These are phyloP conservation scores for Passerculus sandwichensis DNA, from an alignment of 2,797 vertebrate species.

Conservation along the genomic window DNA sequence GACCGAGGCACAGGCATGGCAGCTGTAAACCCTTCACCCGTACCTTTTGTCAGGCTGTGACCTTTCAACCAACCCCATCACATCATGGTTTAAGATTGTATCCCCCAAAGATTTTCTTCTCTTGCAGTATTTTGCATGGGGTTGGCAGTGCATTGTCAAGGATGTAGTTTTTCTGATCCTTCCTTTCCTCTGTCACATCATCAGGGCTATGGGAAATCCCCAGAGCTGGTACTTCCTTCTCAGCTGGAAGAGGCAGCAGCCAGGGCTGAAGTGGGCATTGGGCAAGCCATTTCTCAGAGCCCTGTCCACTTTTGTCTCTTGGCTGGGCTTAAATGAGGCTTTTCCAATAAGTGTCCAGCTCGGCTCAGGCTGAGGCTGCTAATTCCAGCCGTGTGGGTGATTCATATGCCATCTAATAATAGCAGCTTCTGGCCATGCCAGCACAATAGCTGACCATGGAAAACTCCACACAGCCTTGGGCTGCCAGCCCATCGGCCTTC, in stretches of 20 bases:
- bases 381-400: background rate
- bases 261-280: background rate
- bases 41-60: background rate
- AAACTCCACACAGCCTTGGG: background rate
- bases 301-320: background rate
- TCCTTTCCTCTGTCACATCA: background rate
- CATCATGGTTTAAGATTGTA: background rate
- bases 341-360: background rate
- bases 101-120: background rate
- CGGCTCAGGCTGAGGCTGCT: background rate
- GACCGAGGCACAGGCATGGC: accelerated
- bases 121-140: background rate
- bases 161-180: background rate
- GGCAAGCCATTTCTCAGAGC: background rate
- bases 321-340: background rate
- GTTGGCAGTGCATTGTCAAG: background rate
- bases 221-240: background rate
- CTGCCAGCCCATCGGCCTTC: background rate
- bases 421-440: constrained; percentile 13
- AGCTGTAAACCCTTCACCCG: background rate
- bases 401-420: constrained; percentile 45
- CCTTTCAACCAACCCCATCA: background rate
- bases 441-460: constrained; percentile 25
- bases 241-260: background rate
- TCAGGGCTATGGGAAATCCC: background rate